These are phyloP conservation scores for Ammospiza caudacuta DNA, from an alignment of 2,113 vertebrate species.

Conservation along the genomic window DNA sequence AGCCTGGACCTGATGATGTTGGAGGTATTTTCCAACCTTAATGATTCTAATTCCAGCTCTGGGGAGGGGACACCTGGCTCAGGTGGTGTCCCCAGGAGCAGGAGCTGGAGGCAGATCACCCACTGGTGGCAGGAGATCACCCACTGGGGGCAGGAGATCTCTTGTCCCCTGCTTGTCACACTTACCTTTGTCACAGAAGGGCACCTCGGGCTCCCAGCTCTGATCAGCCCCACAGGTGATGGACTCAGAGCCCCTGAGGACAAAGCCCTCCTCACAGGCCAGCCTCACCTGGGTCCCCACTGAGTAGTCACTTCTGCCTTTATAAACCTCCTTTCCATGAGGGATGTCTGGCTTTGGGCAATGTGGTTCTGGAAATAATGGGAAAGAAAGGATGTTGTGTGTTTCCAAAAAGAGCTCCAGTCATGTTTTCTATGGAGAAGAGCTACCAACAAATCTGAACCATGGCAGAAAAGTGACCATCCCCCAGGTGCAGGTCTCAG, in stretches of 20 bases:
- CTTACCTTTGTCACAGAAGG: conserved; percentile 50
- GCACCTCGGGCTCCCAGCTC: conserved; percentile 41
- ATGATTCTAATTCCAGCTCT: background rate
- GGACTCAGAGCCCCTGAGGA: background rate
- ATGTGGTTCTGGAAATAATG: rapidly evolving
- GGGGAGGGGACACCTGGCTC: background rate
- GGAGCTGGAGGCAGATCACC: background rate
- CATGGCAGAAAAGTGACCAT: background rate
- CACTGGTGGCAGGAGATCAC: rapidly evolving
- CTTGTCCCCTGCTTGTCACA: rapidly evolving
- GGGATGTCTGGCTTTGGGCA: background rate
- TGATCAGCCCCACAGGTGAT: background rate
- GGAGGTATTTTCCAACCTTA: background rate
- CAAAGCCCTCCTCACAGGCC: background rate
- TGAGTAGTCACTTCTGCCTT: rapidly evolving
- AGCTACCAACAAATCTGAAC: background rate
- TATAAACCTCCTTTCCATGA: background rate
- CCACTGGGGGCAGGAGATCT: rapidly evolving
- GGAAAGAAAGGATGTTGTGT: background rate
- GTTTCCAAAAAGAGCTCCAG: background rate
- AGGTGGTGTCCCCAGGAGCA: background rate
- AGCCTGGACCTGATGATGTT: background rate
- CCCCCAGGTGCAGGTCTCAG: background rate
- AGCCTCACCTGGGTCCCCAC: background rate
- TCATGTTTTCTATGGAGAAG: rapidly evolving